These are phyloP conservation scores for Philopotamus ludificatus DNA, from an alignment of 1,140 invertebrate species.

Conservation along the genomic window DNA sequence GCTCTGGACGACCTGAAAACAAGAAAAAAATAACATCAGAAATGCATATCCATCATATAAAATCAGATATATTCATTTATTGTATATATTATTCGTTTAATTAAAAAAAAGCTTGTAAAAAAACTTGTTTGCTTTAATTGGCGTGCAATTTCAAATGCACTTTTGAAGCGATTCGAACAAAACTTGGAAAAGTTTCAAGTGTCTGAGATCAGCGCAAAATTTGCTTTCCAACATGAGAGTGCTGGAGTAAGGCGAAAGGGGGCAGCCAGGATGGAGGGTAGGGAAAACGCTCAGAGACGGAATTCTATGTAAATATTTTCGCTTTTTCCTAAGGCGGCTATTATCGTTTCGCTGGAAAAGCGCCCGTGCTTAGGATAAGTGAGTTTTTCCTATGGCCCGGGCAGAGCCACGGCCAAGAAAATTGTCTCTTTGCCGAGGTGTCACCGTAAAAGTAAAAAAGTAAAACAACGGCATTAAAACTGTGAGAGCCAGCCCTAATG, in stretches of 20 bases:
- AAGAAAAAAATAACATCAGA: conserved; percentile 36
- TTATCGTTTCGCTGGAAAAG: conserved; percentile 25
- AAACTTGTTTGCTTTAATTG: not conserved
- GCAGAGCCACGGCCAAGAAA: conserved; percentile 4
- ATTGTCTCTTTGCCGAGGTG: not conserved
- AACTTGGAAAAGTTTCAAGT: not conserved
- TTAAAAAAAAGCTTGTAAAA: too few species aligned
- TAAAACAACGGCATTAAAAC: conserved; percentile 12
- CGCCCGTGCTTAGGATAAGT: conserved; percentile 33
- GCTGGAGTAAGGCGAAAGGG: too few species aligned
- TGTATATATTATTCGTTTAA: too few species aligned
- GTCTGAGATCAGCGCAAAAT: conserved; percentile 1
- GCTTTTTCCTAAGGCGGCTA: conserved; percentile 30
- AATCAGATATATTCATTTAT: too few species aligned
- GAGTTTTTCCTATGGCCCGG: conserved; percentile 27
- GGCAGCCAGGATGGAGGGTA: too few species aligned
- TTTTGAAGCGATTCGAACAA: not conserved
- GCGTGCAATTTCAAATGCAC: not conserved
- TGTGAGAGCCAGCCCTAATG: not conserved
- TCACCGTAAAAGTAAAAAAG: not conserved
- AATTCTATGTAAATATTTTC: conserved; percentile 36
- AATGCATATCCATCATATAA: too few species aligned
- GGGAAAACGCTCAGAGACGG: conserved; percentile 1
- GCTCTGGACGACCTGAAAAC: conserved; percentile 73
- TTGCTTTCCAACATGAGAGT: not conserved